These are phyloP conservation scores for Nomada fucata DNA, from an alignment of 2,888 invertebrate species.

Conservation along the genomic window DNA sequence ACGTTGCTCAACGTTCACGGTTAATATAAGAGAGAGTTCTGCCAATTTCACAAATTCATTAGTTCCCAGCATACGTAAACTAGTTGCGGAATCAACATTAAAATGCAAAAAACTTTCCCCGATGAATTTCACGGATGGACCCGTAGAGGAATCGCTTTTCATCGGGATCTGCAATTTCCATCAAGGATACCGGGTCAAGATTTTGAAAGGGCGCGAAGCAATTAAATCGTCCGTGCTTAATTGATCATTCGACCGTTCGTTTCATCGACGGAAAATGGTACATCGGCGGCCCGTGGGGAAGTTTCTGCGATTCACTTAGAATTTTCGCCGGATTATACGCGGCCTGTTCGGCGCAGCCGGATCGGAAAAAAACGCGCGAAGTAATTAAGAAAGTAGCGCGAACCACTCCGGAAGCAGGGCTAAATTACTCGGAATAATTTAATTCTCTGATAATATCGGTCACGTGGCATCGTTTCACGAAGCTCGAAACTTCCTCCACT, in stretches of 20 bases:
- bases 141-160: neutral
- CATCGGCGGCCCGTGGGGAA: conserved; percentile 20
- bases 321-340: conserved; percentile 36
- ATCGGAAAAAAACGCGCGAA: conserved; percentile 47
- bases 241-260: conserved; percentile 45
- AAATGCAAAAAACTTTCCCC: no score
- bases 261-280: conserved; percentile 27
- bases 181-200: conserved; percentile 36
- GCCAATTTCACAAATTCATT: no score
- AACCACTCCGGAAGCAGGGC: conserved; percentile 39
- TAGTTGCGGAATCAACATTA: no score
- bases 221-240: conserved; percentile 57
- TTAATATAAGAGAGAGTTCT: no score
- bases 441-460: conserved; percentile 59
- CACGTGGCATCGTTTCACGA: conserved; percentile 40
- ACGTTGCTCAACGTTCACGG: no score
- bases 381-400: conserved; percentile 59
- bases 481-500: conserved; percentile 33
- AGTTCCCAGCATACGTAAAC: no score
- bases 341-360: conserved; percentile 32
- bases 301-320: conserved; percentile 49
- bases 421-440: conserved; percentile 64
- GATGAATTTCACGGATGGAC: neutral
- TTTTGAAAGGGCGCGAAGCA: conserved; percentile 32
- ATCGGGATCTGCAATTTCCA: conserved; percentile 15